Evolutionary conservation across 2,797 vertebrate genomes (phyloP).

Genomic region (Gastrophryne carolinensis): DNA sequence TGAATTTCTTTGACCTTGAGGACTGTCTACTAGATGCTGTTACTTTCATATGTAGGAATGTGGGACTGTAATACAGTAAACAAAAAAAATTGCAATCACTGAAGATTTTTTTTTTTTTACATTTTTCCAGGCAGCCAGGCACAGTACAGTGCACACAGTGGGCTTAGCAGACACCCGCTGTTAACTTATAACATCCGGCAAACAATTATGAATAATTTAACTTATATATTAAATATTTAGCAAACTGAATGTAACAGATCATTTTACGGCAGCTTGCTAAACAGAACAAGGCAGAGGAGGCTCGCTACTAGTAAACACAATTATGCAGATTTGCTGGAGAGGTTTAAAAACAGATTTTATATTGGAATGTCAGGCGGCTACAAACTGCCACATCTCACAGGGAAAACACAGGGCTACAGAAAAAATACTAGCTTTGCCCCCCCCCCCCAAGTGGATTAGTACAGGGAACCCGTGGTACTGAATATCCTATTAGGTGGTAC

Average conservation of each 20-base stretch:
- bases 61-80: neutral
- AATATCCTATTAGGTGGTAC: no score
- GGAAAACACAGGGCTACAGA: no score
- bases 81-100: no score
- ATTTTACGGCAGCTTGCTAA: neutral
- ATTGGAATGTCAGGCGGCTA: no score
- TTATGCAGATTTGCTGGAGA: no score
- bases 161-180: constrained; percentile 56
- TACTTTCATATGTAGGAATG: constrained; percentile 26
- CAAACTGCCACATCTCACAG: no score
- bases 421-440: no score
- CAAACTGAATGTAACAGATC: constrained; percentile 8
- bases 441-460: no score
- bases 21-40: neutral
- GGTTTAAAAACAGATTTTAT: no score
- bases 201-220: constrained; percentile 70
- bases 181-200: constrained; percentile 61
- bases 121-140: neutral
- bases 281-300: neutral
- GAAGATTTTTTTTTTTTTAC: neutral
- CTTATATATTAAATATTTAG: constrained; percentile 66
- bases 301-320: neutral
- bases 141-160: neutral
- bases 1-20: constrained; percentile 13
- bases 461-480: no score